These are phyloP conservation scores for Glaucomys volans DNA, from an alignment of 2,113 vertebrate genomes.

Conservation along the genomic window DNA sequence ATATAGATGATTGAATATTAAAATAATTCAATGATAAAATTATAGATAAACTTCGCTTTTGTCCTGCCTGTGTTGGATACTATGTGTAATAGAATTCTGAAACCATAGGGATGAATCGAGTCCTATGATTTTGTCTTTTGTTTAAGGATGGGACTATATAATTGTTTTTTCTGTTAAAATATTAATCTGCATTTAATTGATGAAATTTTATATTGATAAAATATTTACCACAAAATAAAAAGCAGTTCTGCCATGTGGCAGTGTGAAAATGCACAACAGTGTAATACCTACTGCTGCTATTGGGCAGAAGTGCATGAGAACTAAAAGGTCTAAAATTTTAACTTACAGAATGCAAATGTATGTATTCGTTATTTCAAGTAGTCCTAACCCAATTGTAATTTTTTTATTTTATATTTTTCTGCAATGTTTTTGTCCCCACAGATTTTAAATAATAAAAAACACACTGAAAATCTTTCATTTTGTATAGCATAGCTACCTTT, in stretches of 20 bases:
- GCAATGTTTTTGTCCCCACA: not conserved
- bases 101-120: not conserved
- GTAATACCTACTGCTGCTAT: not conserved
- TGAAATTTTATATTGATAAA: slow-evolving; percentile 33
- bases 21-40: slow-evolving; percentile 42
- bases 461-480: slow-evolving; percentile 26
- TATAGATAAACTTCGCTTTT: not conserved
- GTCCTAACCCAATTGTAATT: not conserved
- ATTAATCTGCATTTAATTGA: slow-evolving; percentile 26
- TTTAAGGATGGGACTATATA: not conserved
- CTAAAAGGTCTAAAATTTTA: not conserved
- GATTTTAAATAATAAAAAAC: not conserved
- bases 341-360: not conserved
- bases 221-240: slow-evolving; percentile 45
- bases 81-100: not conserved
- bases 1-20: not conserved
- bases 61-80: not conserved
- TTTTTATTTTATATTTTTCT: slow-evolving; percentile 22
- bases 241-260: not conserved
- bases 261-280: not conserved
- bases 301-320: not conserved
- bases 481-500: slow-evolving; percentile 1
- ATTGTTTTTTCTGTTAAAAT: not conserved
- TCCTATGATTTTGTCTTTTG: not conserved
- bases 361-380: not conserved